Percentiles rank a stretch among this genome's conserved stretches.
These are phyloP conservation scores for Atherinomorus stipes DNA, from an alignment of 2,113 vertebrate genomes.

Conservation along the genomic window DNA sequence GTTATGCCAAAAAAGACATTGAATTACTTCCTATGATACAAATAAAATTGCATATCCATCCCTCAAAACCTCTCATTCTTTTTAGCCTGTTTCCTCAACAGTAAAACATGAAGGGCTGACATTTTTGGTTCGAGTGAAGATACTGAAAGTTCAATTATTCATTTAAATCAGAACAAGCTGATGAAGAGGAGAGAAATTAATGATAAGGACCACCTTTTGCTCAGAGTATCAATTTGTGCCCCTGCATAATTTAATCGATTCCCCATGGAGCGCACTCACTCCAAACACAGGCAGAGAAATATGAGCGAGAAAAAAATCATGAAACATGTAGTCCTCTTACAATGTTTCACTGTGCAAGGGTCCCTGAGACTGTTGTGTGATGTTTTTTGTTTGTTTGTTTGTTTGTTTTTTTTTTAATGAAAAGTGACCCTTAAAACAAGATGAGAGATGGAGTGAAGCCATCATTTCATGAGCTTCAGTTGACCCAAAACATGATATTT, in stretches of 20 bases:
- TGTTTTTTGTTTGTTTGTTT: neutral
- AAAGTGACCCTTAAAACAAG: neutral
- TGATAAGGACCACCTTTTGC: constrained; percentile 66
- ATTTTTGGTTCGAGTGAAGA: constrained; percentile 35
- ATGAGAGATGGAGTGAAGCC: neutral
- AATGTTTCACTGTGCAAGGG: constrained; percentile 32
- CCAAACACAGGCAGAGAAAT: constrained; percentile 39
- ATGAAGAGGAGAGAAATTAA: constrained; percentile 67
- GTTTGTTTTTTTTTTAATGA: neutral
- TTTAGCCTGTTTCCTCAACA: neutral
- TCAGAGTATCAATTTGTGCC: constrained; percentile 67
- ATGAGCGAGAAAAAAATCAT: constrained; percentile 50
- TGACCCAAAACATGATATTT: too few relatives aligned
- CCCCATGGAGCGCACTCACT: constrained; percentile 53
- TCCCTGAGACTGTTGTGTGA: constrained; percentile 3
- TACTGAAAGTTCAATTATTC: constrained; percentile 63
- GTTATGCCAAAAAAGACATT: constrained; percentile 21
- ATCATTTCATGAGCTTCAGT: neutral
- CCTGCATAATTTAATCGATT: constrained; percentile 75
- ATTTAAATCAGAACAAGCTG: constrained; percentile 67
- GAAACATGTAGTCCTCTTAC: constrained; percentile 57
- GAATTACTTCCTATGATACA: constrained; percentile 51
- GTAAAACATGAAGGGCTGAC: constrained; percentile 13
- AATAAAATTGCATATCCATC: constrained; percentile 1
- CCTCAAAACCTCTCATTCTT: neutral